Evolutionary conservation across 2,113 vertebrate genomes (phyloP).

Genomic region (Lipophrys pholis): DNA sequence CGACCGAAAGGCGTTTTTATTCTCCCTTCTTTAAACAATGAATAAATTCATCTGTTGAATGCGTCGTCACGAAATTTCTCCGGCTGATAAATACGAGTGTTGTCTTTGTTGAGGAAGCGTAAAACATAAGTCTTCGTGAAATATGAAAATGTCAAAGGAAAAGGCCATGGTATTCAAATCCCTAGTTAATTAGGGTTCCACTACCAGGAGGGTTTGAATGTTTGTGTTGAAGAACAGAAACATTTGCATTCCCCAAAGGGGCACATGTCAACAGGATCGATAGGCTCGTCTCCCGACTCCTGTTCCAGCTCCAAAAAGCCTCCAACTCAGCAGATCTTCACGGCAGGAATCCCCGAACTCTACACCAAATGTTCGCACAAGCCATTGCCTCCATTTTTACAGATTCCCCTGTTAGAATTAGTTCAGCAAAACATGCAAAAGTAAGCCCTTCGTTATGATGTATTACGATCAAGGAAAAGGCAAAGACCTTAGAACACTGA

Average conservation of each 20-base stretch:
- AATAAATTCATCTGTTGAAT: constrained; percentile 39
- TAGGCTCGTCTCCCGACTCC: constrained; percentile 68
- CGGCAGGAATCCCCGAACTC: constrained; percentile 49
- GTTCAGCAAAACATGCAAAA: background rate
- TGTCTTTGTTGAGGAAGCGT: constrained; percentile 58
- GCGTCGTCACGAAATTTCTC: constrained; percentile 19
- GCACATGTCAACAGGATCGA: constrained; percentile 78
- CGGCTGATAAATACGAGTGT: constrained; percentile 39
- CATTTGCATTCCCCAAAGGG: constrained; percentile 80
- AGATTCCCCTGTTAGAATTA: background rate
- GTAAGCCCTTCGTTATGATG: constrained; percentile 10
- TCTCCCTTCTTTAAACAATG: constrained; percentile 4
- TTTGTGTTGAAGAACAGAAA: constrained; percentile 74
- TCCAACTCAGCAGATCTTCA: constrained; percentile 70
- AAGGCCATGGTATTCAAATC: constrained; percentile 79
- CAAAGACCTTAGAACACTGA: background rate
- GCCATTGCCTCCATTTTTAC: constrained; percentile 24
- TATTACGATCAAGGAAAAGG: constrained; percentile 12
- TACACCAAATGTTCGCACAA: constrained; percentile 33
- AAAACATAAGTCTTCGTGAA: constrained; percentile 69
- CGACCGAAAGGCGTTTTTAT: constrained; percentile 20
- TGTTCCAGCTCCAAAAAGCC: constrained; percentile 58
- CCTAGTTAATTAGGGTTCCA: constrained; percentile 76
- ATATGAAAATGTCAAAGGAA: constrained; percentile 75
- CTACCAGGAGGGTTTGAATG: constrained; percentile 69